Conservation (phyloP, 2,797 vertebrate species). For the Psittacula echo region DNA sequence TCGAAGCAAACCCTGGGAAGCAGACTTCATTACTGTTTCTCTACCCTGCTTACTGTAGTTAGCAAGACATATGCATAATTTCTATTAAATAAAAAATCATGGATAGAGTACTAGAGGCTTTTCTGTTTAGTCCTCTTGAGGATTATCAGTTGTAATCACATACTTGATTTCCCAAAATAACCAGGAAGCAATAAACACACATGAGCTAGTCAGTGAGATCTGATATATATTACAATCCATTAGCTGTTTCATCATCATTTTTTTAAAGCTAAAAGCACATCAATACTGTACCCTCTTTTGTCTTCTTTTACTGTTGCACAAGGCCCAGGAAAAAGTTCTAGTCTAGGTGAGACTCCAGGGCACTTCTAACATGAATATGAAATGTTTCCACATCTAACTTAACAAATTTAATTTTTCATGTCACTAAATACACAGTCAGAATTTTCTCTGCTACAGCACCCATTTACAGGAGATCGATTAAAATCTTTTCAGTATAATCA, state of each 20-base stretch:
- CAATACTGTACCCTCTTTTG: background rate
- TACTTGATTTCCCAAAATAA: conserved; percentile 26
- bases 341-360: fast-evolving
- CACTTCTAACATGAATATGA: background rate
- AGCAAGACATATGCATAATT: background rate
- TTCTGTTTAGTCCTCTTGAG: background rate
- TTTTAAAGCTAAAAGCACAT: background rate
- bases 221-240: background rate
- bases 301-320: background rate
- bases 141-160: conserved; percentile 28
- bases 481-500: background rate
- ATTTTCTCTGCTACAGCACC: background rate
- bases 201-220: background rate
- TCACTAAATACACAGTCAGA: background rate
- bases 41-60: background rate
- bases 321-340: background rate
- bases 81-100: background rate
- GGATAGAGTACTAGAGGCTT: background rate
- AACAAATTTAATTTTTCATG: background rate
- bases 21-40: background rate
- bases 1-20: background rate
- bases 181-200: background rate
- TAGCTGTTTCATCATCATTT: background rate
- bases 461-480: background rate
- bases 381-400: background rate